A percentile compares a stretch with the other conserved stretches of the same genome.
Evolutionary conservation across 2,797 vertebrate genomes (phyloP).

Genomic region (Bryconaethiops microstoma): DNA sequence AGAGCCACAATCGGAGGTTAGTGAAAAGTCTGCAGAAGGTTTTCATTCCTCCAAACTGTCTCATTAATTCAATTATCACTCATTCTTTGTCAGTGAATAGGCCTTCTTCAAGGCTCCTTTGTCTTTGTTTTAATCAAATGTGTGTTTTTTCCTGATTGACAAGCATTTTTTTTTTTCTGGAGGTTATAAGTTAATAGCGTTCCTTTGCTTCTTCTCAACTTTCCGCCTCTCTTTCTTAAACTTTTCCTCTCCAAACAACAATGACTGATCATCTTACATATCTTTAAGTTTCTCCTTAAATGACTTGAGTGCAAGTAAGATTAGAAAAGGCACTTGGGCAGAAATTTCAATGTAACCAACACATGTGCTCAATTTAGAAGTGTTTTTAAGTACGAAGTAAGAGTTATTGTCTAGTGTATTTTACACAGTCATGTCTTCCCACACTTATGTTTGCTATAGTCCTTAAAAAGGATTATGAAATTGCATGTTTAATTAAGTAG

Average conservation of each 20-base stretch:
- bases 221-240: not conserved
- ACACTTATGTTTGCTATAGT: too few relatives aligned
- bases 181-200: constrained; percentile 13
- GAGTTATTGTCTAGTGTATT: too few relatives aligned
- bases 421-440: too few relatives aligned
- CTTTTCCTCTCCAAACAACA: not conserved
- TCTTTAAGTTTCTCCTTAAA: not conserved
- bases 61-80: not conserved
- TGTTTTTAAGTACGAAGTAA: too few relatives aligned
- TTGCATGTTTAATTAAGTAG: too few relatives aligned
- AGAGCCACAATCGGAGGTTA: not conserved
- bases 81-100: not conserved
- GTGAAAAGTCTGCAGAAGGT: not conserved
- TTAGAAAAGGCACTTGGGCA: too few relatives aligned
- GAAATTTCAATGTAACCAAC: too few relatives aligned
- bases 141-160: constrained; percentile 1
- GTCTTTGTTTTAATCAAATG: constrained; percentile 17
- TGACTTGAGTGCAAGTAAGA: too few relatives aligned
- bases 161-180: not conserved
- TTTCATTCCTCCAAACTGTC: not conserved
- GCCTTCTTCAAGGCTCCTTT: not conserved
- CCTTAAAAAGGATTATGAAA: too few relatives aligned
- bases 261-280: not conserved
- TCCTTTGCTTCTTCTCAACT: not conserved
- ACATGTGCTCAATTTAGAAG: too few relatives aligned